phyloP scores from a whole-genome alignment of 2,113 vertebrate genomes.

The Corythoichthys intestinalis region DNA sequence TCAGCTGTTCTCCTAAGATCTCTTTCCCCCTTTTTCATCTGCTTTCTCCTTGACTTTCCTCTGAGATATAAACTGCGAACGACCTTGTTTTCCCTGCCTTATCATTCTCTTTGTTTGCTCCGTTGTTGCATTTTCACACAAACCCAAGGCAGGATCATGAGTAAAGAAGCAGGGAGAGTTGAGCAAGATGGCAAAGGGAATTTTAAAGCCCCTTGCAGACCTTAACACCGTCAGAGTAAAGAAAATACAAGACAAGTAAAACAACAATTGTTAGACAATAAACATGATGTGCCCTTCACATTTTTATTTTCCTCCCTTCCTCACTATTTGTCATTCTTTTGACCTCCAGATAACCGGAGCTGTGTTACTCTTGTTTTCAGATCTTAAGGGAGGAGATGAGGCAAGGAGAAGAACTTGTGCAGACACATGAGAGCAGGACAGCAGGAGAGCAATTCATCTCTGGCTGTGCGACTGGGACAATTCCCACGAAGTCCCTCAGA shows the following conservation, averaged over 20 bases:
- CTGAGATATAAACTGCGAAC: conserved; percentile 61
- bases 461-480: conserved; percentile 64
- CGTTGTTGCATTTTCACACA: conserved; percentile 53
- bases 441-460: conserved; percentile 79
- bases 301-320: conserved; percentile 58
- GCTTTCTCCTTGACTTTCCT: conserved; percentile 31
- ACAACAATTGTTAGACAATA: conserved; percentile 40
- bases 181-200: conserved; percentile 27
- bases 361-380: conserved; percentile 76
- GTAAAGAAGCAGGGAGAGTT: conserved; percentile 44
- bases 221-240: conserved; percentile 33
- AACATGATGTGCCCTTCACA: not conserved
- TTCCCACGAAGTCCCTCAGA: conserved; percentile 64
- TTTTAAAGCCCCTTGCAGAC: conserved; percentile 46
- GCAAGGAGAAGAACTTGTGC: conserved; percentile 51
- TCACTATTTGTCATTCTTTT: conserved; percentile 39
- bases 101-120: conserved; percentile 50
- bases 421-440: conserved; percentile 77
- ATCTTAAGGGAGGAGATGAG: conserved; percentile 60
- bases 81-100: conserved; percentile 58
- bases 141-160: conserved; percentile 41
- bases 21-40: conserved; percentile 27
- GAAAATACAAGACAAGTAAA: conserved; percentile 43
- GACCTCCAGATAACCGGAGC: conserved; percentile 69
- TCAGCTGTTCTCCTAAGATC: conserved; percentile 24